Base-by-base conservation (phyloP, 2,797 vertebrate species). In the Brachyrhaphis roseni region DNA sequence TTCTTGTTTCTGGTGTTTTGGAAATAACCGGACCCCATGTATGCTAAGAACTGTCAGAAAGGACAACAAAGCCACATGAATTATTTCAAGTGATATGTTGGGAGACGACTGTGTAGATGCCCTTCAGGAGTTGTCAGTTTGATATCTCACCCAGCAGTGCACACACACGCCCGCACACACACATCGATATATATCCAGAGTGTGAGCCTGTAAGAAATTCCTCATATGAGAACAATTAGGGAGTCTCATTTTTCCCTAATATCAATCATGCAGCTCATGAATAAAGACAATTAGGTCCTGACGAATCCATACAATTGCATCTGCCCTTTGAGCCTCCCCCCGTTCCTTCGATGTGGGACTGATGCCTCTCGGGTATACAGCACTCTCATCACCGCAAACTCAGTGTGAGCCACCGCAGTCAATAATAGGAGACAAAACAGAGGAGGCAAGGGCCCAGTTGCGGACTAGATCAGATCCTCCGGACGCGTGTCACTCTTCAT, bases 401-500 rank as follows among this genome's bases (percentile, higher is more conserved):
- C 92, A 88, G 90, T 86, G 86, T 89, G 93, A 93, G 90, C 86
- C 91, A 81, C 80, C 59, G 59, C 83, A 91, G 91, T 94, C 93
- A 93, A 93, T 94, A 94, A 92, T 84, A 86, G 78, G 89, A 90
- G 88, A 91, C 88, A 91, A 92, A 94, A 93, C 90, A 89, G 91
- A 86, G 84, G 87, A 88, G 91, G 90, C 91, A 79, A 85, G 89
- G 80, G 88, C 91, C 87, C 75, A 26, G 90, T 89, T 91, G 89
- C 90, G 91, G 92, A 90, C 88, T 88, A 88, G 87, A 93, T 94
- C 93, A 88, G 91, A 93, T 94, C 92, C 94, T 92, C 88, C 76
- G 93, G 94, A 95, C 92, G 93, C 89, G 84, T 95, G 95, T 96
- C 95, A 96, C 89, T 96, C 95, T 95, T 96, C 93, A 95, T 96